phyloP scores from a whole-genome alignment of 2,113 vertebrate species.

The Phasianus colchicus region DNA sequence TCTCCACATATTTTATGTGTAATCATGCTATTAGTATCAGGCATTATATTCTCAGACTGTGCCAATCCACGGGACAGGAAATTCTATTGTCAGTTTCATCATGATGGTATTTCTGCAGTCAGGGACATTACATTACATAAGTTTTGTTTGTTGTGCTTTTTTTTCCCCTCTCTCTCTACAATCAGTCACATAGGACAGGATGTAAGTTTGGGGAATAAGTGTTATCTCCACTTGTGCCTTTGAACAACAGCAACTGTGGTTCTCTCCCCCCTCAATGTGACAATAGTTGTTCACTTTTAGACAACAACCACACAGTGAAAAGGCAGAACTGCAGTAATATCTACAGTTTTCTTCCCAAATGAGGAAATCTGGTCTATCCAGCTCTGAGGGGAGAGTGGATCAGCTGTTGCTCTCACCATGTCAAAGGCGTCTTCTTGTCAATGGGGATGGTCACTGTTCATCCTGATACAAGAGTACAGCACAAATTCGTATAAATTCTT shows the following conservation, averaged over 20 bases:
- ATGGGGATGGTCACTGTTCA: background rate
- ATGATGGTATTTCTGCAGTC: background rate
- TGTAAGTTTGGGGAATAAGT: background rate
- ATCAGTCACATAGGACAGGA: background rate
- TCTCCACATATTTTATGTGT: background rate
- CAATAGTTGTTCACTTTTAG: background rate
- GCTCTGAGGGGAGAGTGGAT: background rate
- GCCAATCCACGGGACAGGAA: background rate
- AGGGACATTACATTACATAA: background rate
- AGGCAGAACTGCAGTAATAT: background rate
- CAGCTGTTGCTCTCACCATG: background rate
- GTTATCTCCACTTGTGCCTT: background rate
- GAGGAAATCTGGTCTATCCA: background rate
- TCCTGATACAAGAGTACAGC: background rate
- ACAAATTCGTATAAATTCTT: background rate
- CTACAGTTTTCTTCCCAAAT: background rate
- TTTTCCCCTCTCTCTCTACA: background rate
- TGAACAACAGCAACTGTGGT: background rate
- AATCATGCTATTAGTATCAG: background rate
- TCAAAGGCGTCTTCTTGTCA: background rate
- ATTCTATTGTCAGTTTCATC: slow-evolving; percentile 30
- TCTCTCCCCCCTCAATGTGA: background rate
- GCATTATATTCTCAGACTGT: background rate
- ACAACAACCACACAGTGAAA: background rate
- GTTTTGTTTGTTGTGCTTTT: background rate